These are phyloP conservation scores for Sphaeramia orbicularis DNA, from an alignment of 2,797 vertebrate genomes.

Conservation along the genomic window DNA sequence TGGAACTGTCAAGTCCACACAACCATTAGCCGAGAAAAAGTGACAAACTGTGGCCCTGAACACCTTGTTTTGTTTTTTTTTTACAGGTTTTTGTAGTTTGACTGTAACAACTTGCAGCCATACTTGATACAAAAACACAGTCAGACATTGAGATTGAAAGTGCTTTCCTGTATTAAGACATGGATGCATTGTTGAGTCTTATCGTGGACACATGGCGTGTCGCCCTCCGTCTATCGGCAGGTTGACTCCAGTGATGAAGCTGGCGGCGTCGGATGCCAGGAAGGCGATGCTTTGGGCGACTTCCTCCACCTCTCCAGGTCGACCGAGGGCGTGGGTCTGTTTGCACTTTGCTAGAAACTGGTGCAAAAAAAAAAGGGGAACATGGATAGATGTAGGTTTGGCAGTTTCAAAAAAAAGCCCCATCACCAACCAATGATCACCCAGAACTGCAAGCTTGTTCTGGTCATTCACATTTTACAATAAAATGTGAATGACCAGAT, in stretches of 20 bases:
- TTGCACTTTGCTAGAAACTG: constrained; percentile 86
- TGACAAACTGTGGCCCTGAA: constrained; percentile 17
- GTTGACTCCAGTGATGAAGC: constrained; percentile 88
- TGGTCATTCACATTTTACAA: too few species aligned
- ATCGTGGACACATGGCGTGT: constrained; percentile 90
- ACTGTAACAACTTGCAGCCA: background rate
- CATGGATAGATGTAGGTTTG: too few species aligned
- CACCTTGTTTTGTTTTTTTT: background rate
- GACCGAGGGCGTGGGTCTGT: constrained; percentile 86
- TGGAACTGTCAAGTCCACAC: constrained; percentile 18
- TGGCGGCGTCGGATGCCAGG: constrained; percentile 87
- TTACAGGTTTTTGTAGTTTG: background rate
- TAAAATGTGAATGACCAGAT: too few species aligned
- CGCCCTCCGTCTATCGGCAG: constrained; percentile 88
- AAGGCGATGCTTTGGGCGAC: constrained; percentile 89
- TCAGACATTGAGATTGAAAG: constrained; percentile 10
- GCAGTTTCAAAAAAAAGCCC: too few species aligned
- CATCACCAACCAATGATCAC: too few species aligned
- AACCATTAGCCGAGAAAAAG: background rate
- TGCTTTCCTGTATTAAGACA: constrained; percentile 28
- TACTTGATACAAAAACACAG: constrained; percentile 26
- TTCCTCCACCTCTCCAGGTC: constrained; percentile 87
- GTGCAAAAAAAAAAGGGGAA: background rate
- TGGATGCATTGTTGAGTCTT: constrained; percentile 3
- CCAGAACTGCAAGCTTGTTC: background rate